These are phyloP conservation scores for Cynoglossus semilaevis DNA, from an alignment of 2,113 vertebrate genomes.

Conservation along the genomic window DNA sequence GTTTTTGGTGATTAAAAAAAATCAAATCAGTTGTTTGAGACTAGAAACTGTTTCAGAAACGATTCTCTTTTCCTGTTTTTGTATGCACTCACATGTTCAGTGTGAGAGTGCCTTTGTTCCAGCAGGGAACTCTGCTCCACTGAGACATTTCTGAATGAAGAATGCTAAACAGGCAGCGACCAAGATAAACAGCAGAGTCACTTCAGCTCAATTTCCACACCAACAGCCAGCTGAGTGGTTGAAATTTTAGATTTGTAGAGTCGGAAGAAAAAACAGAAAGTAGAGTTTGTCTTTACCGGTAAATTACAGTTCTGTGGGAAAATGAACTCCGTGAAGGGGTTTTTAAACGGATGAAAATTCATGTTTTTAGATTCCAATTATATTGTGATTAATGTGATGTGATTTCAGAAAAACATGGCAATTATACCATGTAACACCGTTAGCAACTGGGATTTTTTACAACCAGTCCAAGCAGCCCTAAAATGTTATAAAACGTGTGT, in stretches of 20 bases:
- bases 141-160: conserved; percentile 59
- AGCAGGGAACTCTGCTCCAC: conserved; percentile 52
- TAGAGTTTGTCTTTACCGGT: conserved; percentile 7
- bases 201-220: conserved; percentile 45
- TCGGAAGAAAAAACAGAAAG: conserved; percentile 1
- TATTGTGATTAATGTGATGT: too few species aligned
- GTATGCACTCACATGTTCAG: conserved; percentile 21
- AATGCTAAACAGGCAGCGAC: conserved; percentile 51
- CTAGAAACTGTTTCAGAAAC: conserved; percentile 26
- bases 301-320: not conserved
- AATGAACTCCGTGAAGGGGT: too few species aligned
- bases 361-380: too few species aligned
- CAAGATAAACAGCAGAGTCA: conserved; percentile 61
- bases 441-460: too few species aligned
- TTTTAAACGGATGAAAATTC: too few species aligned
- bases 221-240: conserved; percentile 48
- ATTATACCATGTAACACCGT: too few species aligned
- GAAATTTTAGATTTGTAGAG: conserved; percentile 25
- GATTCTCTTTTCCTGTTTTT: conserved; percentile 4
- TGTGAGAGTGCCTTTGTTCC: conserved; percentile 39
- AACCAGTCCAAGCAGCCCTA: too few species aligned
- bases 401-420: too few species aligned
- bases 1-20: too few species aligned
- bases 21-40: conserved; percentile 22
- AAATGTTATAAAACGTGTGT: too few species aligned